Evolutionary conservation across 2,888 invertebrate genomes (phyloP), one percentile per base, ranked within the genome.

Genomic region (Lasioglossum malachurum): DNA sequence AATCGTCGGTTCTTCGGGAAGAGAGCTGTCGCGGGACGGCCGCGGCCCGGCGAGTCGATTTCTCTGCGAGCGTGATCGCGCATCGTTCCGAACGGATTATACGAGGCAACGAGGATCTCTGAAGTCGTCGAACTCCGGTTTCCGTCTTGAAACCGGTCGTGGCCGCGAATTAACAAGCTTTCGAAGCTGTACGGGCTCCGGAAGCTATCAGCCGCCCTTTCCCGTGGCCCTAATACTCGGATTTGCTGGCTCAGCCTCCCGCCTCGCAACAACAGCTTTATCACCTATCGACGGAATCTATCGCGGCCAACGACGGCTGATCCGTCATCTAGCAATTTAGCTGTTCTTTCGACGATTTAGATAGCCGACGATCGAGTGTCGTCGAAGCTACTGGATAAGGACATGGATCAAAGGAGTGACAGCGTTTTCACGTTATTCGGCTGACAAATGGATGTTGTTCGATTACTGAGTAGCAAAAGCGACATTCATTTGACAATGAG

Each of bases 51-150:
- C 19, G 27, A 72, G 14, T 16, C 53, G 31, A 44, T 78, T 60
- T 57, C 71, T n/a, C 27, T 4, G 23, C 38, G 53, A 44, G 72
- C 41, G 35, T 31, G 41, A 35, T 31, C 78, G 23, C 49, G 71
- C 38, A 53, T 73, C 23, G 31, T 73, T 79, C 60, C 57, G 77
- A 72, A 16, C 46, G 78, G 78, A 82, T 82, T 72, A 60, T 46
- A 12, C 44, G n/a, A 69, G 41, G 23, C 14, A 53, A 53, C 69
- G 71, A 41, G 27, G 75, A 67, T 80, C 69, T 72, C 41, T 16
- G 57, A 46, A 77, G 77, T 77, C 81, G 60, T 77, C 69, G 81
- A 72, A 77, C 71, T 46, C 23, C 38, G 57, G 71, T 38, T 60
- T 5, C 41, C 31, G 31, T 31, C 31, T 12, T 19, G 46, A 49